phyloP scores from a whole-genome alignment of 2,888 invertebrate species.

The Andrena praecox region DNA sequence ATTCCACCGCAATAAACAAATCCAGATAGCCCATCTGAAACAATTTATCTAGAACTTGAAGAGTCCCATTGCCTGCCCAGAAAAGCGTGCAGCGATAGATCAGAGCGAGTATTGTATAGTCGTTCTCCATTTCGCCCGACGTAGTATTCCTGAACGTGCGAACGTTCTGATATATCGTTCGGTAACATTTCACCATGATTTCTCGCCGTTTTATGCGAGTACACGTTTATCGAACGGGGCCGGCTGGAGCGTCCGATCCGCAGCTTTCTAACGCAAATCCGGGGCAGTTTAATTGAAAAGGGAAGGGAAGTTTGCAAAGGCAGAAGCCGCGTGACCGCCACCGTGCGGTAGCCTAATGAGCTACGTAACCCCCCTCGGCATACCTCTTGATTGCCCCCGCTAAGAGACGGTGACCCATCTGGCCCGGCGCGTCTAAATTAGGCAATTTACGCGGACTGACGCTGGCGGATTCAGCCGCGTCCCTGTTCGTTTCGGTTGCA shows the following conservation, averaged over 20 bases:
- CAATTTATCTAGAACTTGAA: neutral
- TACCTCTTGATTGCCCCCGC: conserved; percentile 51
- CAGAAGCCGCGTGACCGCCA: conserved; percentile 15
- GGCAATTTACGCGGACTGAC: conserved; percentile 76
- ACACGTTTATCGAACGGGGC: neutral
- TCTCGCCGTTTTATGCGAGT: conserved; percentile 10
- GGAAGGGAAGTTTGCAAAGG: neutral
- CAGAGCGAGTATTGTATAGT: conserved; percentile 3
- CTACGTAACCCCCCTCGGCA: conserved; percentile 40
- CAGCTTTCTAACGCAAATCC: neutral
- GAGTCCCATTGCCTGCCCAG: neutral
- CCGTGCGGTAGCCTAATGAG: conserved; percentile 68
- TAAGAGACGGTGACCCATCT: conserved; percentile 70
- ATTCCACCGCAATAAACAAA: neutral
- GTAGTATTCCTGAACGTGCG: neutral
- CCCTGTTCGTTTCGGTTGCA: conserved; percentile 65
- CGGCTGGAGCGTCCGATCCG: neutral
- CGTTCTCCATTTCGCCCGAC: conserved; percentile 4
- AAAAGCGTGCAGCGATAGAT: conserved; percentile 1
- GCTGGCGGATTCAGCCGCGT: conserved; percentile 59
- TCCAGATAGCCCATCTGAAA: neutral
- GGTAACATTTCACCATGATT: conserved; percentile 6
- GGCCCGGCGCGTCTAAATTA: conserved; percentile 76
- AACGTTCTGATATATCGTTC: neutral
- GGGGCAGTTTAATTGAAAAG: conserved; percentile 29